phyloP scores from a whole-genome alignment of 2,888 invertebrate genomes.

The Oxytorus armatus region DNA sequence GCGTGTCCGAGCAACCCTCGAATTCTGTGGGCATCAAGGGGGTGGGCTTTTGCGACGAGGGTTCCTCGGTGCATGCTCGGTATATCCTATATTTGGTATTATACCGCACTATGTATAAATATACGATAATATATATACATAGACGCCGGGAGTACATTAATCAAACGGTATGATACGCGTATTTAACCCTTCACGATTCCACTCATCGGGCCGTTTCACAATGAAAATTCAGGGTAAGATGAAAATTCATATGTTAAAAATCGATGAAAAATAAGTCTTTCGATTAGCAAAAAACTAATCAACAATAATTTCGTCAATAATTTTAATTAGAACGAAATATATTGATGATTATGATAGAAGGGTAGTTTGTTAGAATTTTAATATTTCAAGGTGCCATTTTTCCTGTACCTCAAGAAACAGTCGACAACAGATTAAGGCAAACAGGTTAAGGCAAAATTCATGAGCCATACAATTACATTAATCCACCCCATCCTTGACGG shows the following conservation, averaged over 20 bases:
- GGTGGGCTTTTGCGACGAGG: conserved; percentile 49
- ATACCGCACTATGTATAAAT: conserved; percentile 61
- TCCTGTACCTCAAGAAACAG: too few species aligned
- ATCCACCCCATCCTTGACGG: conserved; percentile 44
- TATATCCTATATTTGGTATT: conserved; percentile 52
- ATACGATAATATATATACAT: conserved; percentile 64
- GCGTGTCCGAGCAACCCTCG: conserved; percentile 72
- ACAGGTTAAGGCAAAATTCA: conserved; percentile 61
- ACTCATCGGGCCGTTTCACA: background rate
- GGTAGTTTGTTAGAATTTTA: too few species aligned
- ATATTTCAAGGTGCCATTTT: too few species aligned
- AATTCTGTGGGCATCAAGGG: conserved; percentile 55
- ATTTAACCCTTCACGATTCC: conserved; percentile 78
- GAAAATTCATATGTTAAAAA: background rate
- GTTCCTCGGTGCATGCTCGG: conserved; percentile 48
- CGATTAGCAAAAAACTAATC: background rate
- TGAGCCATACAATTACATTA: conserved; percentile 70
- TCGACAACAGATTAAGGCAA: too few species aligned
- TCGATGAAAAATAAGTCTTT: background rate
- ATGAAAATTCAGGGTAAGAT: conserved; percentile 4
- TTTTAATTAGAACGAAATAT: too few species aligned
- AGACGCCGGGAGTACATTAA: conserved; percentile 79
- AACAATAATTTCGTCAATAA: background rate
- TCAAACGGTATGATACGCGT: conserved; percentile 77
- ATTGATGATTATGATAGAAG: too few species aligned